Conservation (phyloP, 2,888 invertebrate species). For the Folsomia candida region DNA sequence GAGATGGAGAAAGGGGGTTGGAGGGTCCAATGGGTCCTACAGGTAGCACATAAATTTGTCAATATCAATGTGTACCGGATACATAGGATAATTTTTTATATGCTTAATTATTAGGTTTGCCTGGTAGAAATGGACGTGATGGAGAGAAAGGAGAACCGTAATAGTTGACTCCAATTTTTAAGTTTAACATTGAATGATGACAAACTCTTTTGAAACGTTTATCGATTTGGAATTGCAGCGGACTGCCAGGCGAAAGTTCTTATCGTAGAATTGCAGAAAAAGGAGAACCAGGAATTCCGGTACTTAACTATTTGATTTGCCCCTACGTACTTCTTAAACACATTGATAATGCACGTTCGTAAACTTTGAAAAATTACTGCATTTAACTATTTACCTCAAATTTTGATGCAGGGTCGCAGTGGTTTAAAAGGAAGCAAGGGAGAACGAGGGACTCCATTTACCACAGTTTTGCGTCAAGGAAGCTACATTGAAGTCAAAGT, state of each 20-base stretch:
- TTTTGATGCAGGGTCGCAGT: slow-evolving; percentile 18
- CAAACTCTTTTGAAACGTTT: not conserved
- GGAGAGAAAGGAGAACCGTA: slow-evolving; percentile 29
- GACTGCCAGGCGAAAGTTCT: slow-evolving; percentile 13
- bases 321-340: no score
- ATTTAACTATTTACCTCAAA: slow-evolving; percentile 3
- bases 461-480: slow-evolving; percentile 24
- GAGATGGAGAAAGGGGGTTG: slow-evolving; percentile 28
- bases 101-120: slow-evolving; percentile 15
- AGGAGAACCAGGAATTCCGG: slow-evolving; percentile 25
- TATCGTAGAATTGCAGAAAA: slow-evolving; percentile 17
- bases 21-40: slow-evolving; percentile 37
- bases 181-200: no score
- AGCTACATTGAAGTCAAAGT: slow-evolving; percentile 38
- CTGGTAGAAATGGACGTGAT: slow-evolving; percentile 16
- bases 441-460: slow-evolving; percentile 26
- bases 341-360: not conserved
- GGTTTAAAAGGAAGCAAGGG: slow-evolving; percentile 42
- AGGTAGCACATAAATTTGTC: slow-evolving; percentile 17
- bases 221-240: slow-evolving; percentile 6
- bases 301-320: no score
- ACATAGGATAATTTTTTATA: not conserved
- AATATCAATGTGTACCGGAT: not conserved
- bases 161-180: not conserved
- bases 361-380: not conserved